phyloP scores from a whole-genome alignment of 1,140 invertebrate genomes.

The Octopus sinensis region DNA sequence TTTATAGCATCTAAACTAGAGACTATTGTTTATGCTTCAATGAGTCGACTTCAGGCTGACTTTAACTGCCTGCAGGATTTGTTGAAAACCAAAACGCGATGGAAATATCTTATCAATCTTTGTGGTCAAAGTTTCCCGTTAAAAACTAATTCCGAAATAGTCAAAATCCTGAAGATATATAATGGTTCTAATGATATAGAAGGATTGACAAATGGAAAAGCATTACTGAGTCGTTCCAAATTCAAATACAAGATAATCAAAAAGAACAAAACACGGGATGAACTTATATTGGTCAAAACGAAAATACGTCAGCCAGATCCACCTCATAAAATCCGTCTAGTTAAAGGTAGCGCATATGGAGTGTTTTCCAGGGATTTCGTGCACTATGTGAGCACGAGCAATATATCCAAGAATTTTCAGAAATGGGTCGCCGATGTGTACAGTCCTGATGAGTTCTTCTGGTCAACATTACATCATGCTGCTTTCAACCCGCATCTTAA shows the following conservation, averaged over 20 bases:
- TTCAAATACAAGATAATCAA: neutral
- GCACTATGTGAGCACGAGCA: slow-evolving; percentile 19
- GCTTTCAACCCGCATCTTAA: slow-evolving; percentile 15
- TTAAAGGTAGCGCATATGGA: slow-evolving; percentile 32
- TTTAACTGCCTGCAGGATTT: slow-evolving; percentile 44
- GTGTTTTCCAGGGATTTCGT: slow-evolving; percentile 27
- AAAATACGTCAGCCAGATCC: slow-evolving; percentile 15
- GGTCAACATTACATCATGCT: slow-evolving; percentile 24
- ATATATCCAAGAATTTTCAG: slow-evolving; percentile 20
- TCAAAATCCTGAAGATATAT: slow-evolving; percentile 25
- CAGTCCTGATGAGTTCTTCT: slow-evolving; percentile 33
- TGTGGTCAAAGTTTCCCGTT: slow-evolving; percentile 35
- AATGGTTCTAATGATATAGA: slow-evolving; percentile 29
- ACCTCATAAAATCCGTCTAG: slow-evolving; percentile 21
- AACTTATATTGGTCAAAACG: neutral
- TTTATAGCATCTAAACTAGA: slow-evolving; percentile 38
- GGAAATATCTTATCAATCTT: slow-evolving; percentile 42
- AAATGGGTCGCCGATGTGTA: slow-evolving; percentile 28
- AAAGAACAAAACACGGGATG: neutral
- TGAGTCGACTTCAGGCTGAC: slow-evolving; percentile 35
- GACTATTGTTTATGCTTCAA: slow-evolving; percentile 32
- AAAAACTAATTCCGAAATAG: slow-evolving; percentile 30
- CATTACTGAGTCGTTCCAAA: neutral
- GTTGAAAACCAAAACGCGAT: slow-evolving; percentile 21
- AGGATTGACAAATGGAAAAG: neutral